Percentiles rank a stretch among this genome's conserved stretches.
phyloP scores from a whole-genome alignment of 2,888 invertebrate species.

The Leucania comma region DNA sequence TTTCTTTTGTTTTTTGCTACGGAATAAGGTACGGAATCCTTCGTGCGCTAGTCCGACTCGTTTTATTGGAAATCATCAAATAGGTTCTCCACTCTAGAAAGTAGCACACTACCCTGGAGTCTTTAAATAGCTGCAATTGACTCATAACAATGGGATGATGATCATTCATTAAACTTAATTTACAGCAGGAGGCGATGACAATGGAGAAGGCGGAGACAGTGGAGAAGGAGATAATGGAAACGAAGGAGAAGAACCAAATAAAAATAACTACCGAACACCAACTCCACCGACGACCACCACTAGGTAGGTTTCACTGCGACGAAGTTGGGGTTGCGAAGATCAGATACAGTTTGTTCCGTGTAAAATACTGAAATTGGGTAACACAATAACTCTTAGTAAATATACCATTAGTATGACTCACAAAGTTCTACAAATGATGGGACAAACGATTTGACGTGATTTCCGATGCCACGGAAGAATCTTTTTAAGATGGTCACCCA shows the following conservation, averaged over 20 bases:
- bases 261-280: constrained; percentile 24
- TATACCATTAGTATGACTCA: no score
- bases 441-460: no score
- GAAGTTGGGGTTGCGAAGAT: neutral
- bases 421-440: no score
- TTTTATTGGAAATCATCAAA: neutral
- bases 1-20: no score
- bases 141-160: neutral
- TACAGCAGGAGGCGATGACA: constrained; percentile 22
- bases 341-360: neutral
- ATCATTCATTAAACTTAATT: neutral
- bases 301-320: constrained; percentile 41
- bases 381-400: no score
- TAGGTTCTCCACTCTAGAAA: neutral
- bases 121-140: neutral
- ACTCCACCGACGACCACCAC: constrained; percentile 57
- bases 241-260: neutral
- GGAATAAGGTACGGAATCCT: no score
- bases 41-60: no score
- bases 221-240: neutral
- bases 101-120: neutral
- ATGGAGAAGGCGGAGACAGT: neutral
- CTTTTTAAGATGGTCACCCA: no score
- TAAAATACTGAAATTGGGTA: neutral
- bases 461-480: no score